Evolutionary conservation across 2,888 invertebrate species (phyloP).

Genomic region (Trachelus stipa): DNA sequence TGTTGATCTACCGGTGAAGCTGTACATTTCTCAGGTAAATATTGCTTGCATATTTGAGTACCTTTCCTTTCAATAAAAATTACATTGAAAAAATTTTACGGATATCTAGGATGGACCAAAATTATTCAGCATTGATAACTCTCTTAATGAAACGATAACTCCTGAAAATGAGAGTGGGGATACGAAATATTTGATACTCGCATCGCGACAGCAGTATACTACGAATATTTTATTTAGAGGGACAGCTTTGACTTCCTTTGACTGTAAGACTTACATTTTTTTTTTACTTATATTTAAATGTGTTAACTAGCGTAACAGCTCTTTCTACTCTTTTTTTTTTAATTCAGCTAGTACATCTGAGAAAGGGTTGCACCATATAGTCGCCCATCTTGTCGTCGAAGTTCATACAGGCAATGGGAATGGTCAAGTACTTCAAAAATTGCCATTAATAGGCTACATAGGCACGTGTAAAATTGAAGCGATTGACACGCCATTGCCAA

Average conservation of each 20-base stretch:
- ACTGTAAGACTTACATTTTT: slow-evolving; percentile 29
- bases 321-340: too few species aligned
- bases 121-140: slow-evolving; percentile 46
- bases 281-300: not conserved
- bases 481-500: slow-evolving; percentile 46
- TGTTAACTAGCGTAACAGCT: too few species aligned
- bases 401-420: slow-evolving; percentile 30
- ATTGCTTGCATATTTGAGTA: too few species aligned
- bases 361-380: slow-evolving; percentile 24
- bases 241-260: slow-evolving; percentile 29
- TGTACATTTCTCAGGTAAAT: slow-evolving; percentile 49
- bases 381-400: not conserved
- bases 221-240: slow-evolving; percentile 47
- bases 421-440: slow-evolving; percentile 44
- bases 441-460: slow-evolving; percentile 44
- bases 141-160: slow-evolving; percentile 31
- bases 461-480: slow-evolving; percentile 47
- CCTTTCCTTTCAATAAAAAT: not conserved
- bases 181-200: slow-evolving; percentile 11
- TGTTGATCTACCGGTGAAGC: slow-evolving; percentile 45
- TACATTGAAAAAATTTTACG: not conserved
- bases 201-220: slow-evolving; percentile 32
- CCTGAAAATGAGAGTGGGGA: slow-evolving; percentile 26
- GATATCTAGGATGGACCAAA: slow-evolving; percentile 39
- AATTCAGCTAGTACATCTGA: slow-evolving; percentile 24